These are phyloP conservation scores for Penaeus japonicus DNA, from an alignment of 1,140 invertebrate genomes.

Conservation along the genomic window DNA sequence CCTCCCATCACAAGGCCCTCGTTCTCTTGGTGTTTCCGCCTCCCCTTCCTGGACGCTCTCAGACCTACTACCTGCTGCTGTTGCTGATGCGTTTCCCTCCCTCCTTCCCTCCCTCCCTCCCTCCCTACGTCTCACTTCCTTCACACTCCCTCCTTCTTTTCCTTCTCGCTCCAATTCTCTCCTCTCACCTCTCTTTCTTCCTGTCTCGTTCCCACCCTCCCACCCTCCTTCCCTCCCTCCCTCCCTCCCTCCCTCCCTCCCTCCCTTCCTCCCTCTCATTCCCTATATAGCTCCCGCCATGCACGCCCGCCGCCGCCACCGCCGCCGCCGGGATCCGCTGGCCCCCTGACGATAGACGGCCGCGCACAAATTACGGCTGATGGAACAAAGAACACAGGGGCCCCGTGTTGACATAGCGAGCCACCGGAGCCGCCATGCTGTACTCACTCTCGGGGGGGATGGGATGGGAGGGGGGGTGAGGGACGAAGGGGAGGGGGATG, in stretches of 20 bases:
- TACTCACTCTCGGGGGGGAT: not conserved
- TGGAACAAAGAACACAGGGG: too few relatives aligned
- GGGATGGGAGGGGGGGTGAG: not conserved
- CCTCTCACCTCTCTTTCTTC: not conserved
- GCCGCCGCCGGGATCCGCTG: too few relatives aligned
- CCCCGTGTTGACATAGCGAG: too few relatives aligned
- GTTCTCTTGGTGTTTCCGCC: not conserved
- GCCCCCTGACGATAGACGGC: too few relatives aligned
- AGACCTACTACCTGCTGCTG: not conserved
- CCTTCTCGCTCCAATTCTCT: not conserved
- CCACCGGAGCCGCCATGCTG: too few relatives aligned
- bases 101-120: not conserved
- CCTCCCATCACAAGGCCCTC: not conserved
- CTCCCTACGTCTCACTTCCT: not conserved
- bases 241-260: not conserved
- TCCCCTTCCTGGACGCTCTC: not conserved
- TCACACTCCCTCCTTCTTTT: not conserved
- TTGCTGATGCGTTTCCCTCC: not conserved
- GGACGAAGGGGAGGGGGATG: too few relatives aligned
- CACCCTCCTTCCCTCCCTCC: not conserved
- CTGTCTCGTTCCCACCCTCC: not conserved
- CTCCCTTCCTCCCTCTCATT: too few relatives aligned
- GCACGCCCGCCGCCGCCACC: too few relatives aligned
- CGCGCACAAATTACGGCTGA: too few relatives aligned
- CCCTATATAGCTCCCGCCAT: too few relatives aligned